Evolutionary conservation across 2,113 vertebrate genomes (phyloP).

Genomic region (Heptranchias perlo): DNA sequence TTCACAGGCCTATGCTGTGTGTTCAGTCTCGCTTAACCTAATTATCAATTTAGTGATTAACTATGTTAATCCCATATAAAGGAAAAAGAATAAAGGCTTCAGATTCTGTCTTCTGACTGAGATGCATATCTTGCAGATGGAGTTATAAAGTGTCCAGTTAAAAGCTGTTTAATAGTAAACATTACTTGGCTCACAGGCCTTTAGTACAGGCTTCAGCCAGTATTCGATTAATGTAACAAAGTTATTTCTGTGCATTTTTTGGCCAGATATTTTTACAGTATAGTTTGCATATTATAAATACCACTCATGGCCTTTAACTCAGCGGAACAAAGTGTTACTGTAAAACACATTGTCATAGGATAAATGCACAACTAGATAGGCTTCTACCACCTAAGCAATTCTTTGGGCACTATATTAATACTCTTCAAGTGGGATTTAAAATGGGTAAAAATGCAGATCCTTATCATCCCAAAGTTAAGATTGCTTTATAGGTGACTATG

Average conservation of each 20-base stretch:
- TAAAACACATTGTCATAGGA: not conserved
- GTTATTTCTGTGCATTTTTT: not conserved
- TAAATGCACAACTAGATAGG: not conserved
- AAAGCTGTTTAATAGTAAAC: conserved; percentile 3
- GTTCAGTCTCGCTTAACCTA: not conserved
- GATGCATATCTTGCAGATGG: not conserved
- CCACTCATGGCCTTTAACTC: not conserved
- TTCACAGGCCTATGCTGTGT: not conserved
- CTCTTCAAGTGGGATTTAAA: not conserved
- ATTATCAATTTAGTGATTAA: not conserved
- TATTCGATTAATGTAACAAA: not conserved
- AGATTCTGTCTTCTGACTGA: conserved; percentile 6
- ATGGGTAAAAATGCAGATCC: not conserved
- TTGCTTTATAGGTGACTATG: not conserved
- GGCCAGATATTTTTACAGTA: not conserved
- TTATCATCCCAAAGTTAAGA: not conserved
- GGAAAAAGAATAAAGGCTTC: not conserved
- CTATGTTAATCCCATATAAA: not conserved
- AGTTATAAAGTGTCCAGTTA: not conserved
- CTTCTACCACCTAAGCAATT: not conserved
- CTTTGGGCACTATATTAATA: conserved; percentile 20
- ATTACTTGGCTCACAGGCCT: not conserved
- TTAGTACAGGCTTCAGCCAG: not conserved
- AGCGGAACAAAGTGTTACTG: not conserved
- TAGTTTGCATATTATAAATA: not conserved